Percentiles rank a stretch among this genome's conserved stretches.
phyloP scores from a whole-genome alignment of 2,113 vertebrate genomes.

The Furnarius figulus region DNA sequence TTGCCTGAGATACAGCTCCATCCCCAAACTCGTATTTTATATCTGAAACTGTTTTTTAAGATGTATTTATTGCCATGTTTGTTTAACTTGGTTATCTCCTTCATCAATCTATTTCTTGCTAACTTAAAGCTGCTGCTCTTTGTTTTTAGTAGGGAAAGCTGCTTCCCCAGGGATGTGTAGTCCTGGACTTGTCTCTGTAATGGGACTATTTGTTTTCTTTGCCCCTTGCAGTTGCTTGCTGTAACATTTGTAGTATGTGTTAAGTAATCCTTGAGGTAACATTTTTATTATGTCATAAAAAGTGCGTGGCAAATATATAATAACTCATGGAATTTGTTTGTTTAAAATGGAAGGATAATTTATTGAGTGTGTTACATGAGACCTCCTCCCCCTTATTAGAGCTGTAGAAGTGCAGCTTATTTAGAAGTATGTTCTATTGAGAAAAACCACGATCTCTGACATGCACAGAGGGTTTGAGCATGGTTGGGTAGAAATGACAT shows the following conservation, averaged over 20 bases:
- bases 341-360: slow-evolving; percentile 86
- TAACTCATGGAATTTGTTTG: slow-evolving; percentile 84
- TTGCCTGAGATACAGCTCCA: not conserved
- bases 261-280: slow-evolving; percentile 88
- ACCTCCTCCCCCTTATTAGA: slow-evolving; percentile 79
- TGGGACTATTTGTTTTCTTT: slow-evolving; percentile 82
- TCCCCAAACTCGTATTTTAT: not conserved
- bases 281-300: slow-evolving; percentile 86
- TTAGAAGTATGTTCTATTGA: slow-evolving; percentile 78
- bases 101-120: slow-evolving; percentile 67
- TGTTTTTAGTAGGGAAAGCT: slow-evolving; percentile 70
- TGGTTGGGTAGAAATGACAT: slow-evolving; percentile 82
- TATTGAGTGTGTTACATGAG: slow-evolving; percentile 86
- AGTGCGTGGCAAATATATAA: slow-evolving; percentile 85
- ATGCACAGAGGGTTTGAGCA: slow-evolving; percentile 61
- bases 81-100: slow-evolving; percentile 70
- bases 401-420: slow-evolving; percentile 78
- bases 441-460: slow-evolving; percentile 77
- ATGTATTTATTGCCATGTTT: slow-evolving; percentile 63
- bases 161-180: slow-evolving; percentile 65
- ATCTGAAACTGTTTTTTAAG: slow-evolving; percentile 49
- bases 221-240: slow-evolving; percentile 83
- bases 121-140: slow-evolving; percentile 66
- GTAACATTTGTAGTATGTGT: slow-evolving; percentile 85
- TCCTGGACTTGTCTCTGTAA: slow-evolving; percentile 76